phyloP scores from a whole-genome alignment of 1,140 invertebrate species.

The Metopolophium dirhodum region DNA sequence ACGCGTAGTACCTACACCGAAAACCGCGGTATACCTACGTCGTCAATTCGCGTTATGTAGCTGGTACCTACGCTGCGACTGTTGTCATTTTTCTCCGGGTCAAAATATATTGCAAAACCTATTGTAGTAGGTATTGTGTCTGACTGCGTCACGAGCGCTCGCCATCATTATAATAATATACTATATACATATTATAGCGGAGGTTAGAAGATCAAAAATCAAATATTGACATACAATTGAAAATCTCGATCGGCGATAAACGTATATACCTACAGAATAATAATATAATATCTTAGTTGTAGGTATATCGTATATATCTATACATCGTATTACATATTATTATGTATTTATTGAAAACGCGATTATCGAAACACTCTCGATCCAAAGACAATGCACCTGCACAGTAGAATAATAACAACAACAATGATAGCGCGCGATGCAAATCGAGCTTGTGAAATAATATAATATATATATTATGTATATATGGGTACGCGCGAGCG shows the following conservation, averaged over 20 bases:
- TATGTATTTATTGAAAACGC: background rate
- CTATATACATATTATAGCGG: background rate
- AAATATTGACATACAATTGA: background rate
- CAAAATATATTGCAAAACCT: slow-evolving; percentile 41
- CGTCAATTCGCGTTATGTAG: background rate
- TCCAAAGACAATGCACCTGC: slow-evolving; percentile 15
- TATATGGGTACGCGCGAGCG: background rate
- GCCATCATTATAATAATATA: background rate
- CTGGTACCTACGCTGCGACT: background rate
- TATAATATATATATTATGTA: background rate
- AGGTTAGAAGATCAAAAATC: slow-evolving; percentile 27
- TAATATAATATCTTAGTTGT: background rate
- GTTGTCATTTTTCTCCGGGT: background rate
- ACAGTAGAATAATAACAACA: background rate
- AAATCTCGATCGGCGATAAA: background rate
- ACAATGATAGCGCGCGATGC: background rate
- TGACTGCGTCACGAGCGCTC: background rate
- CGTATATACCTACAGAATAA: background rate
- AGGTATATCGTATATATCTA: background rate
- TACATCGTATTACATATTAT: no score
- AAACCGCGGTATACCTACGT: background rate
- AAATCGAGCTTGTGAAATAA: slow-evolving; percentile 30
- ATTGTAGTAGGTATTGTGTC: slow-evolving; percentile 13
- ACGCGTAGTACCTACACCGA: background rate
- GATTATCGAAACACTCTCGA: background rate